Conservation (phyloP, 2,888 invertebrate species). For the Xestia ashworthii region DNA sequence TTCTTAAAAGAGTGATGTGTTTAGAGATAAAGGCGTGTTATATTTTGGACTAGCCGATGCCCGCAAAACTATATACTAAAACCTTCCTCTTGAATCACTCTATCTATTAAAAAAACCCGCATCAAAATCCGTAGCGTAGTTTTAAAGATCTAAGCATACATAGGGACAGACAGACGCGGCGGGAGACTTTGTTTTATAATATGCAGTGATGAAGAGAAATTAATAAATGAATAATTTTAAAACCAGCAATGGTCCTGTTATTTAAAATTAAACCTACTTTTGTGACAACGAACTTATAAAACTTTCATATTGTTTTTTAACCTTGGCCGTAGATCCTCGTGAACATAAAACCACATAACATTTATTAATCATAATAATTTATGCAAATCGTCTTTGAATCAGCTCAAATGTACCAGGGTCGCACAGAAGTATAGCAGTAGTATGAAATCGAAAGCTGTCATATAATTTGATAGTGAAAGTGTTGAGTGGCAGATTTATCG, state of each 20-base stretch:
- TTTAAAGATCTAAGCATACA: too few species aligned
- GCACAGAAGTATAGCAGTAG: conserved; percentile 33
- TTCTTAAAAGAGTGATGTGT: too few species aligned
- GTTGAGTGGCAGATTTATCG: conserved; percentile 58
- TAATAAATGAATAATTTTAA: too few species aligned
- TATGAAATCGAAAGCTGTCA: conserved; percentile 72
- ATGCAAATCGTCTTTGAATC: conserved; percentile 12
- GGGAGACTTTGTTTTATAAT: too few species aligned
- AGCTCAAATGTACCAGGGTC: conserved; percentile 33
- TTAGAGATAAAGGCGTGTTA: neutral
- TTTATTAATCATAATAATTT: neutral
- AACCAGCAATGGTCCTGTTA: too few species aligned
- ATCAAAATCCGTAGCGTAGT: too few species aligned
- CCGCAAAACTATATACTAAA: too few species aligned
- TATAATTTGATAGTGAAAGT: conserved; percentile 75
- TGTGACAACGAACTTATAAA: neutral
- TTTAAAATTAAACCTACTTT: neutral
- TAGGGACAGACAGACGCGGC: too few species aligned
- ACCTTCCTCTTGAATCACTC: too few species aligned
- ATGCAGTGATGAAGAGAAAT: too few species aligned
- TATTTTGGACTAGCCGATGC: too few species aligned
- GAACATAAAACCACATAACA: neutral
- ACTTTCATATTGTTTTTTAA: neutral
- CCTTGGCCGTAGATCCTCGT: neutral
- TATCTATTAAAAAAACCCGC: too few species aligned